phyloP scores from a whole-genome alignment of 2,888 invertebrate genomes.

The Leptopilina myrica region DNA sequence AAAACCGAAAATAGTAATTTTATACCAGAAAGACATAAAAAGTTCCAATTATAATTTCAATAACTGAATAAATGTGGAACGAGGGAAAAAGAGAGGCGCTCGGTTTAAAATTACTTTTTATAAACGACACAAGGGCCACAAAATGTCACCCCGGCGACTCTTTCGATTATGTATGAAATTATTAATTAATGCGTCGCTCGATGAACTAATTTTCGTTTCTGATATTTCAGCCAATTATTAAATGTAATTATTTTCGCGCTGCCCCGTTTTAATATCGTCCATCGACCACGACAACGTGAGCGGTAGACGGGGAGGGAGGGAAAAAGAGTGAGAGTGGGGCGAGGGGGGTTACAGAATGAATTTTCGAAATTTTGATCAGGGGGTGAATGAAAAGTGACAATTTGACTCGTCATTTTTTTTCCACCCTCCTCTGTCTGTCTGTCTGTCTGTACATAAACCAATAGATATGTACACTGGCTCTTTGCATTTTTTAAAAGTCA shows the following conservation, averaged over 20 bases:
- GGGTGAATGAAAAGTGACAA: slow-evolving; percentile 59
- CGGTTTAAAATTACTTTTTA: slow-evolving; percentile 12
- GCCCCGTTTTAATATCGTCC: slow-evolving; percentile 70
- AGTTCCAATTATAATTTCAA: slow-evolving; percentile 26
- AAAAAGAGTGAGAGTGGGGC: background rate
- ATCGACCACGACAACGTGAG: slow-evolving; percentile 45
- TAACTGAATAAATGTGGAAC: background rate
- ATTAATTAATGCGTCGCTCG: slow-evolving; percentile 65
- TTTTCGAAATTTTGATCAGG: slow-evolving; percentile 6
- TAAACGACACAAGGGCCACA: slow-evolving; percentile 21
- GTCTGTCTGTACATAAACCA: slow-evolving; percentile 27
- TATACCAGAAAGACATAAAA: slow-evolving; percentile 4
- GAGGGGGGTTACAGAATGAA: slow-evolving; percentile 32
- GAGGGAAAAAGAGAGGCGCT: background rate
- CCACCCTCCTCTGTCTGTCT: slow-evolving; percentile 1
- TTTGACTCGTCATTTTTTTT: slow-evolving; percentile 41
- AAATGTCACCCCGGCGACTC: slow-evolving; percentile 51
- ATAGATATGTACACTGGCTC: slow-evolving; percentile 24
- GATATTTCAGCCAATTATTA: slow-evolving; percentile 72
- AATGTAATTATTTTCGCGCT: slow-evolving; percentile 72
- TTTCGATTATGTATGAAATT: slow-evolving; percentile 64
- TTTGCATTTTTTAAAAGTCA: slow-evolving; percentile 45
- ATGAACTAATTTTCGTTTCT: slow-evolving; percentile 71
- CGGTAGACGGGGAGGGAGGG: no score
- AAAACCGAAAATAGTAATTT: slow-evolving; percentile 19